These are phyloP conservation scores for Cabera pusaria DNA, from an alignment of 2,888 invertebrate genomes.

Conservation along the genomic window DNA sequence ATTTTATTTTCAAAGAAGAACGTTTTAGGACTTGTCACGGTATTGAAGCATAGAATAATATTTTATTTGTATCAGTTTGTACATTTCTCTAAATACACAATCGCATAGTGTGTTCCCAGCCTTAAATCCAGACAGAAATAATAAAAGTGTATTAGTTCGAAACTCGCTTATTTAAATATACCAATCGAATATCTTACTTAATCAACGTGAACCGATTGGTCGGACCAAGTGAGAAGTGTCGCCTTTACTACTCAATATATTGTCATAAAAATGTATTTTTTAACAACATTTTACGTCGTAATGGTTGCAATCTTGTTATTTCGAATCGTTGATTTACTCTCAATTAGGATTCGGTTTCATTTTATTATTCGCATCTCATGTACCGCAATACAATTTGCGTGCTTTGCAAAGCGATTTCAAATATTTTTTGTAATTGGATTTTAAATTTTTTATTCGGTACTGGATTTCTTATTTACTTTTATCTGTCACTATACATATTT, in stretches of 20 bases:
- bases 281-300: constrained; percentile 47
- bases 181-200: constrained; percentile 58
- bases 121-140: constrained; percentile 34
- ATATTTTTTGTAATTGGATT: not conserved
- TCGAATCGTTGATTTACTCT: constrained; percentile 41
- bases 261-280: constrained; percentile 56
- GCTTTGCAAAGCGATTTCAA: not conserved
- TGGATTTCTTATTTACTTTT: too few species aligned
- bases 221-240: constrained; percentile 59
- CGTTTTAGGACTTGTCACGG: too few species aligned
- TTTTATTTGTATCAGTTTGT: too few species aligned
- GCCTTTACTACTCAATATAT: constrained; percentile 58
- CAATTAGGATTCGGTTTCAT: constrained; percentile 37
- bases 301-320: constrained; percentile 40
- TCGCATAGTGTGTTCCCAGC: constrained; percentile 4
- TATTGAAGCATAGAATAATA: too few species aligned
- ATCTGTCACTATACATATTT: too few species aligned
- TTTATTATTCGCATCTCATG: constrained; percentile 34
- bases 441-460: not conserved
- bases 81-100: too few species aligned
- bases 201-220: constrained; percentile 55
- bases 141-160: constrained; percentile 48
- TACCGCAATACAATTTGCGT: constrained; percentile 24
- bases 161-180: constrained; percentile 56
- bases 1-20: too few species aligned